Percentiles rank a stretch among this genome's conserved stretches.
Conservation (phyloP, 2,113 vertebrate species). For the Limnothrissa miodon region DNA sequence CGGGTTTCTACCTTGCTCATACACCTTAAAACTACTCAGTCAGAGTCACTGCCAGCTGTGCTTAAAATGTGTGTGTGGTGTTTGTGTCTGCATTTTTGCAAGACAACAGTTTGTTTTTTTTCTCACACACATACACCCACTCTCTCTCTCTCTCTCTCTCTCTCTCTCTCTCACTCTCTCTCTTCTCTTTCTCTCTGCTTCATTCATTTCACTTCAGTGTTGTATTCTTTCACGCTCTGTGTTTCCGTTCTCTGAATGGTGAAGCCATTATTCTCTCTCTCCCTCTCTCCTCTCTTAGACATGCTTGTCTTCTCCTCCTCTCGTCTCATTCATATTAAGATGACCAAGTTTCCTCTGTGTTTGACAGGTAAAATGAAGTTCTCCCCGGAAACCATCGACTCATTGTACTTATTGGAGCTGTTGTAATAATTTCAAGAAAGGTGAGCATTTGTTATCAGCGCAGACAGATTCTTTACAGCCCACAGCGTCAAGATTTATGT, state of each 20-base stretch:
- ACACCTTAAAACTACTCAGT: constrained; percentile 2
- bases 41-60: not conserved
- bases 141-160: constrained; percentile 32
- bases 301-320: not conserved
- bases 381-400: not conserved
- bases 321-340: not conserved
- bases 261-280: not conserved
- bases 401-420: not conserved
- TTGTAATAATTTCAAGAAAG: not conserved
- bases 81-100: not conserved
- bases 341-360: not conserved
- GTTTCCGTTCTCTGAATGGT: not conserved
- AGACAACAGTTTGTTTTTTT: not conserved
- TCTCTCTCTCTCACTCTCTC: constrained; percentile 30
- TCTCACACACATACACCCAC: not conserved
- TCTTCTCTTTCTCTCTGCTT: not conserved
- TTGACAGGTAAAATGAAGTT: constrained; percentile 3
- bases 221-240: not conserved
- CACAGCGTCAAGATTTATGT: not conserved
- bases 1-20: not conserved
- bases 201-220: not conserved
- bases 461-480: not conserved
- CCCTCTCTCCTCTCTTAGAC: not conserved
- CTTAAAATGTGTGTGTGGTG: too few relatives aligned
- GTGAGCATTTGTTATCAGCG: not conserved